Conservation (phyloP, 2,113 vertebrate species). For the Albula glossodonta region DNA sequence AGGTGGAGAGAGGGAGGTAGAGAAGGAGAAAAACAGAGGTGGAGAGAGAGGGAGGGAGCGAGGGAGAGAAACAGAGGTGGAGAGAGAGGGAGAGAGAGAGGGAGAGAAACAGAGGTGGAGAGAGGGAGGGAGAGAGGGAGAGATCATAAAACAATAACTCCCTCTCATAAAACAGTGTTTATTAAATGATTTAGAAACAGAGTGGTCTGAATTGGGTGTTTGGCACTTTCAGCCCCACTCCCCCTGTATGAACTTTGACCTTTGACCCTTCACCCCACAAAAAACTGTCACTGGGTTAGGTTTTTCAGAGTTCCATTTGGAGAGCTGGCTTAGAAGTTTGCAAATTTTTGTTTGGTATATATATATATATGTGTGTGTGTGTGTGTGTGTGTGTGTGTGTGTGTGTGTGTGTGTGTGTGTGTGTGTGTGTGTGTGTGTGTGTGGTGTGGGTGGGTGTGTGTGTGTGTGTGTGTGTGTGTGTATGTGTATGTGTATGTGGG, state of each 20-base stretch:
- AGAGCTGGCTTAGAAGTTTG: no score
- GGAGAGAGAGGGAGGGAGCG: neutral
- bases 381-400: no score
- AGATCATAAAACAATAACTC: conserved; percentile 67
- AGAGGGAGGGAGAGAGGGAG: conserved; percentile 14
- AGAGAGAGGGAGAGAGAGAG: neutral
- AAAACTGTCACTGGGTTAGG: no score
- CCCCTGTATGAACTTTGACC: neutral
- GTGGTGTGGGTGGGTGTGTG: no score
- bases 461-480: neutral
- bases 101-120: neutral
- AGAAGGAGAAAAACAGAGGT: neutral
- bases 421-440: no score
- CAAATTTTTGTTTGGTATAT: no score
- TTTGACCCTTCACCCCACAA: neutral
- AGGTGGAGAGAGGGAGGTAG: neutral
- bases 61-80: neutral
- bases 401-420: no score
- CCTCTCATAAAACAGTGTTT: conserved; percentile 66
- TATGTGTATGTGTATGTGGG: neutral
- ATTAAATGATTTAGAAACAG: conserved; percentile 70
- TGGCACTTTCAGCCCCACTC: conserved; percentile 29
- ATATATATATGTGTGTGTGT: no score
- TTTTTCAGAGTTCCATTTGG: no score
- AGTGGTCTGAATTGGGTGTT: conserved; percentile 49